Base-by-base conservation (phyloP, 2,797 vertebrate species). In the Argyrosomus regius region DNA sequence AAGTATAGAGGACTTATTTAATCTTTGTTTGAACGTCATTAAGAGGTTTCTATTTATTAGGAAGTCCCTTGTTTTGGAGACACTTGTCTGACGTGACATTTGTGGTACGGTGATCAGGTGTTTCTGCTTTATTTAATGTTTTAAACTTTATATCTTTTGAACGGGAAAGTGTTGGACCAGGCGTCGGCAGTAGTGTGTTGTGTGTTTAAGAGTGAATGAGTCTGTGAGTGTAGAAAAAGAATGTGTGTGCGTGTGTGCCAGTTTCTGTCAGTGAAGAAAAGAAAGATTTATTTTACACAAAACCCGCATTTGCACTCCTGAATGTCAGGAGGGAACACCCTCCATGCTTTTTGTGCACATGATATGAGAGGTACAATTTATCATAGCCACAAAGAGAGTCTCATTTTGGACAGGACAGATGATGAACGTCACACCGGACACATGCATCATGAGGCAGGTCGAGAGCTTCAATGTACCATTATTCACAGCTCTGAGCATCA, bases 271-370 rank as follows among this genome's bases (percentile, higher is more conserved):
- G 78, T 62, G 65, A 77, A 82, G 64, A 82, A 87, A 88, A 84
- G 6, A 75, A 75, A 71, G 22, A 54, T 86, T 85, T 83, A 90
- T 90, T 93, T 92, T 85, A 87, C 88, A 89, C 87, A 82, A 64
- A 62, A 39, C 35, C 57, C 0, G 16, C 68, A 82, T 89, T 88
- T 85, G 78, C 89, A 87, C 89, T 91, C 84, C 89, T 92, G 87
- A 89, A 89, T 92, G 91, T 91, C 85, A 77, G 81, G 78, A 85
- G 80, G 79, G 39, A 74, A 64, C 75, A 71, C 81, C 82, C 80
- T 90, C 83, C 85, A 83, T 86, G 80, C 88, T 90, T 90, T 87
- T 77, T 73, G 68, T 87, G 83, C 86, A 89, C 91, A 77, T 52
- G 77, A 78, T 72, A 71, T 72, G 66, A 82, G 66, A 83, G 62